Base-by-base conservation (phyloP, 53 echinoderm and acorn worm genomes). In the Henricia sp. region DNA sequence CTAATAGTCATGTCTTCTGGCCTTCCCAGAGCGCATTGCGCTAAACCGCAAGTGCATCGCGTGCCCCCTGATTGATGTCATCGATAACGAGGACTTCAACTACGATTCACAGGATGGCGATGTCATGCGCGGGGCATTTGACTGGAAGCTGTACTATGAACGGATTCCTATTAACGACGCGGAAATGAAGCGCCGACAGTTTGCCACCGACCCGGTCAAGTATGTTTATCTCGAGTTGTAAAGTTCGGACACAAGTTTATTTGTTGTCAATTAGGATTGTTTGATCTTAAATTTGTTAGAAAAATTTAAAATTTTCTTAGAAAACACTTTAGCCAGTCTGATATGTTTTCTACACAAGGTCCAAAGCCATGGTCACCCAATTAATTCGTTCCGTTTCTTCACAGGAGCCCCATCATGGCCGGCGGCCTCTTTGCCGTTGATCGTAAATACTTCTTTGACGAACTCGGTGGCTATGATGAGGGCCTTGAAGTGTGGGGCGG, bases 1-100 rank as follows among this genome's bases (percentile, higher is more conserved):
- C 30, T 70, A 23, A 70, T 14, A 0, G 6, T 39, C 41, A 67
- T 67, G 20, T 67, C n/a, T n/a, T n/a, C n/a, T n/a, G n/a, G n/a
- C n/a, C n/a, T n/a, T n/a, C n/a, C 23, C 84, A 99, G 99, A 99
- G 55, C 88, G 99, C 13, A 99, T 99, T 32, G 99, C 99, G 48
- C 87, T 95, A 8, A 99, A 99, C 78, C 92, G 50, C 60, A 82
- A 84, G 14, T 85, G 99, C 57, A 99, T 99, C 43, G 92, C 90
- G 0, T 99, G 99, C 63, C 99, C 99, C 3, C 94, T 99, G 99
- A 99, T 99, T 65, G 99, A 99, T 68, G 99, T 99, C 39, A 99
- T 99, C 63, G 87, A 92, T 33, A 99, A 99, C 25, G 94, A 92
- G 77, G 99, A 99, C 38, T 99, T 92, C 87, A 94, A 99, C 83